Evolutionary conservation across 2,113 vertebrate genomes (phyloP), one percentile per base, ranked within the genome.

Genomic region (Cottus gobio): DNA sequence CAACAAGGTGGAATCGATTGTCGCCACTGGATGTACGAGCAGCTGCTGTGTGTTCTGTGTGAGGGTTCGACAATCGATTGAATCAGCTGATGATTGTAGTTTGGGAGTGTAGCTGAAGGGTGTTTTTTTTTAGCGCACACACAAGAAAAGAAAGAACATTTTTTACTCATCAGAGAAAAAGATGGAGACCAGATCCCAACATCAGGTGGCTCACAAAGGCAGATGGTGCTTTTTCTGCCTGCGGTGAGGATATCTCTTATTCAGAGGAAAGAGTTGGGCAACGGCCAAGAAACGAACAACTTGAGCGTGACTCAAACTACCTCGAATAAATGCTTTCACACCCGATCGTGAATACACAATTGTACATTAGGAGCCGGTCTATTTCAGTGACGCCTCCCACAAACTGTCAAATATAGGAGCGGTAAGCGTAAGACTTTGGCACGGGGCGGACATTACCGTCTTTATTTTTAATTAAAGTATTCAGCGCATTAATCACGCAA

Each of bases 181-280:
- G 31, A 61, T 5, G n/a, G 3, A 37, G 52, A 24, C 20, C 16
- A 37, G 16, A 64, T 11, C 37, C 16, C 2, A 34, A 34, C 62
- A 54, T 71, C 20, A 54, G 36, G 52, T 65, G 61, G 31, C 66
- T 76, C 20, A 16, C 31, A 1, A 22, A n/a, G 12, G n/a, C 62
- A 78, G 36, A 73, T 73, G 67, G 36, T 42, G 50, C 30, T 28
- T 46, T 71, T 28, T 72, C 44, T 56, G 56, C 56, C 68, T 6
- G 24, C 24, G 18, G 22, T 28, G n/a, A 64, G 6, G 16, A 22
- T 8, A 71, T 64, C 50, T 60, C 11, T 71, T 26, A 30, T 52
- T 61, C 42, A 71, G 9, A 48, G 44, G 22, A 62, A 24, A 48
- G 34, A 26, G 20, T 44, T 70, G 64, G 22, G 22, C 36, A 54